phyloP scores from a whole-genome alignment of 2,797 vertebrate genomes.

The Sebastolobus altivelis region DNA sequence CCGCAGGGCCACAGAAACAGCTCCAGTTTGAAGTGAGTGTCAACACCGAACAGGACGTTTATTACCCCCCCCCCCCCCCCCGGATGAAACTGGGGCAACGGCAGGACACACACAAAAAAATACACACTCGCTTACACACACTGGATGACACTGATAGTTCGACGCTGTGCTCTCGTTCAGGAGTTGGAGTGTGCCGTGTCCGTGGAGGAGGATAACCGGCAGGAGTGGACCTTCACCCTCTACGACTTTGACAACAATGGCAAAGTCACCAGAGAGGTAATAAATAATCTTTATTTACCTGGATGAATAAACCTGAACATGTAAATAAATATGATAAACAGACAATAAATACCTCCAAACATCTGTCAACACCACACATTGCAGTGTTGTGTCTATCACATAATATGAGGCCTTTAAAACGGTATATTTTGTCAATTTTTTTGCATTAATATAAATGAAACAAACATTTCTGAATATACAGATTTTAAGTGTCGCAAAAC shows the following conservation, averaged over 20 bases:
- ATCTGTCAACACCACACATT: background rate
- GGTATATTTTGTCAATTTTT: background rate
- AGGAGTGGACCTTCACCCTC: slow-evolving; percentile 99
- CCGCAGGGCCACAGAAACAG: slow-evolving; percentile 90
- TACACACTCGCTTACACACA: background rate
- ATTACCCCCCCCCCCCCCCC: slow-evolving; percentile 58
- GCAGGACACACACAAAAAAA: slow-evolving; percentile 38
- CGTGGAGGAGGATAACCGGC: slow-evolving; percentile 97
- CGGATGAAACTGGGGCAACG: slow-evolving; percentile 66
- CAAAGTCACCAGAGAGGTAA: slow-evolving; percentile 98
- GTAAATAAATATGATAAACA: background rate
- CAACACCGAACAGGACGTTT: slow-evolving; percentile 62
- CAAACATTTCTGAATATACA: background rate
- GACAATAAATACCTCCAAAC: background rate
- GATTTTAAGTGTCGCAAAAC: background rate
- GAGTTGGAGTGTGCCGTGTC: slow-evolving; percentile 98
- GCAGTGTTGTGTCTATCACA: background rate
- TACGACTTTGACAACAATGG: slow-evolving; percentile 99
- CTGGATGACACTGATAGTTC: slow-evolving; percentile 33
- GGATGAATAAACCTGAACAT: background rate
- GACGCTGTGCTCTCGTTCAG: slow-evolving; percentile 80
- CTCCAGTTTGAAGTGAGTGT: slow-evolving; percentile 97
- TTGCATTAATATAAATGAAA: background rate
- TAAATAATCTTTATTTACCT: slow-evolving; percentile 2
- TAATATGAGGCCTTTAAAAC: background rate